Conservation (phyloP, 2,888 invertebrate genomes). For the Halictus quadricinctus region DNA sequence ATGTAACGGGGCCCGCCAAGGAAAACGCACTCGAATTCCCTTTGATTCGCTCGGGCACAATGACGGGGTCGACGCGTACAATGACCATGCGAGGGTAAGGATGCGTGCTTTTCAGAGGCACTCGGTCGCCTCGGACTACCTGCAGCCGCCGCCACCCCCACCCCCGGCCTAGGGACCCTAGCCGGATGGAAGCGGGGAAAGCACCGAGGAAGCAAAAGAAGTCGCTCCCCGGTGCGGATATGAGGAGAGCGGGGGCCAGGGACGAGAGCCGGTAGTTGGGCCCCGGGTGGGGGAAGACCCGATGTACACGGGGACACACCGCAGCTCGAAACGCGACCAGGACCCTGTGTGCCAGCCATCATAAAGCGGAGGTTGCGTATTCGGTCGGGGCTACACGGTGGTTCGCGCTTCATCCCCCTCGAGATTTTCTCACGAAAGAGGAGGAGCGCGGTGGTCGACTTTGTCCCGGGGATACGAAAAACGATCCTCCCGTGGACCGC, state of each 20-base stretch:
- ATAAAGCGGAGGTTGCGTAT: slow-evolving; percentile 25
- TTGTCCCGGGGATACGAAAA: slow-evolving; percentile 56
- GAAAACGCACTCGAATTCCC: slow-evolving; percentile 56
- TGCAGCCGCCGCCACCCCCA: not conserved
- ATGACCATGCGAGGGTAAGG: slow-evolving; percentile 38
- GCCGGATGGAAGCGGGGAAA: slow-evolving; percentile 5
- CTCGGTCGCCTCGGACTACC: slow-evolving; percentile 12
- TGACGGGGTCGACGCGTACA: slow-evolving; percentile 39
- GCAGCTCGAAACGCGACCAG: slow-evolving; percentile 72
- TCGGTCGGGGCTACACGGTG: slow-evolving; percentile 28
- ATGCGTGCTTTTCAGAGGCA: slow-evolving; percentile 34
- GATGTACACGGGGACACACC: slow-evolving; percentile 51
- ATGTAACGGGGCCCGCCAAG: slow-evolving; percentile 49
- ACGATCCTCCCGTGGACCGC: slow-evolving; percentile 47
- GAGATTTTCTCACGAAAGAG: slow-evolving; percentile 74
- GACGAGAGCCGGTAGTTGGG: not conserved
- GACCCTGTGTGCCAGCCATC: not conserved
- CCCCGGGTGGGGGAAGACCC: not conserved
- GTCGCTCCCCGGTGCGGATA: slow-evolving; percentile 1
- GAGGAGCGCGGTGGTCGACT: slow-evolving; percentile 42
- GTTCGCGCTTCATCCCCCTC: slow-evolving; percentile 55
- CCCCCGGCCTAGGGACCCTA: not conserved
- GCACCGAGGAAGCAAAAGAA: slow-evolving; percentile 11
- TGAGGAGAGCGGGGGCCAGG: slow-evolving; percentile 33
- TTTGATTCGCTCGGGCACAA: slow-evolving; percentile 47